phyloP scores from a whole-genome alignment of 2,113 vertebrate species.

The Phylloscopus whistleri region DNA sequence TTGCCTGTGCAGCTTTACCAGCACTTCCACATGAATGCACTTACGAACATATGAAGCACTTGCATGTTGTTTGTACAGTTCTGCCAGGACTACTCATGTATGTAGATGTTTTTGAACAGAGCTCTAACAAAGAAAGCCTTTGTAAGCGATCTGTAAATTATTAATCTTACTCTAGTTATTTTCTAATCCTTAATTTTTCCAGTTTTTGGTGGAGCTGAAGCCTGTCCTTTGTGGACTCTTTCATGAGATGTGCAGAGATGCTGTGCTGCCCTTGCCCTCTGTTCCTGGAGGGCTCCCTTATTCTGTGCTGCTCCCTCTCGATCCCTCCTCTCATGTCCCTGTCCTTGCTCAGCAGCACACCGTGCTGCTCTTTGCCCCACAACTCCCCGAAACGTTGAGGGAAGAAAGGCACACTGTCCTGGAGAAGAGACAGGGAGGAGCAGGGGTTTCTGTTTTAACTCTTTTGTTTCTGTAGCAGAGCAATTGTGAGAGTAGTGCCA shows the following conservation, averaged over 20 bases:
- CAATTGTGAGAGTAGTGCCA: background rate
- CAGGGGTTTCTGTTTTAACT: background rate
- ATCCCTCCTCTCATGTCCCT: background rate
- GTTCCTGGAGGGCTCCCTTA: background rate
- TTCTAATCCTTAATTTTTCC: background rate
- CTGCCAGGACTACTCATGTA: background rate
- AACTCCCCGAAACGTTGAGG: background rate
- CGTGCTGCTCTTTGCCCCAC: background rate
- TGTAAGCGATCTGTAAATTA: background rate
- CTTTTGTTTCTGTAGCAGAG: background rate
- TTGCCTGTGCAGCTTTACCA: background rate
- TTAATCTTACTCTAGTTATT: background rate
- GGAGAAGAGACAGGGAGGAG: background rate
- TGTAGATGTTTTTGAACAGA: background rate
- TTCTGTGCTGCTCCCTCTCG: background rate
- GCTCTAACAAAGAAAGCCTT: background rate
- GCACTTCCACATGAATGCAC: background rate
- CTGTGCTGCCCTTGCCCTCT: background rate
- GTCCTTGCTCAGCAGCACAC: background rate
- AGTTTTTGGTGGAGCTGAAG: background rate
- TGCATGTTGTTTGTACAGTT: background rate
- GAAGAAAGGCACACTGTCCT: too few species aligned
- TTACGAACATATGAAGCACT: background rate
- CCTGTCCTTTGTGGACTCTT: background rate
- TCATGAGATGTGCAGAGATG: background rate